phyloP scores from a whole-genome alignment of 2,113 vertebrate genomes.

The Salvelinus namaycush region DNA sequence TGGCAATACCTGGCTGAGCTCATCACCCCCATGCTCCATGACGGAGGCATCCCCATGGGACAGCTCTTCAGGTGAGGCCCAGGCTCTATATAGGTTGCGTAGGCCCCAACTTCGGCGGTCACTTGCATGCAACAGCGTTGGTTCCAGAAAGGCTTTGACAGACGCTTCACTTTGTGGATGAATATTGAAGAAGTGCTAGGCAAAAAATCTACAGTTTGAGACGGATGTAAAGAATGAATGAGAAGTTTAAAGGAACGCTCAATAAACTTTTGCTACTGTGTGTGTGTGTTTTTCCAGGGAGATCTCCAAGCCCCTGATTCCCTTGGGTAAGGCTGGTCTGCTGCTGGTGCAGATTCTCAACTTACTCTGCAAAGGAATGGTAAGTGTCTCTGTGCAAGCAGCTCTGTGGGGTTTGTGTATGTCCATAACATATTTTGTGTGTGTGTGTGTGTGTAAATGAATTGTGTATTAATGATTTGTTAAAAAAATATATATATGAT shows the following conservation, averaged over 20 bases:
- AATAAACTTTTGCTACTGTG: neutral
- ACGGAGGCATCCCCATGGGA: slow-evolving; percentile 90
- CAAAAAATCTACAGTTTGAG: too few relatives aligned
- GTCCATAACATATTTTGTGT: neutral
- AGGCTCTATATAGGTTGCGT: neutral
- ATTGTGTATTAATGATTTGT: neutral
- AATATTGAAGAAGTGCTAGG: neutral
- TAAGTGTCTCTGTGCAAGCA: slow-evolving; percentile 21
- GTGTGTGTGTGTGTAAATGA: neutral
- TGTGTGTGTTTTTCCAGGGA: slow-evolving; percentile 74
- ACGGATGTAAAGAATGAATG: too few relatives aligned
- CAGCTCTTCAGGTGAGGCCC: slow-evolving; percentile 86
- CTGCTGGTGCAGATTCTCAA: slow-evolving; percentile 87
- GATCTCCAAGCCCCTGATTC: slow-evolving; percentile 87
- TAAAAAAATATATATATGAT: too few relatives aligned
- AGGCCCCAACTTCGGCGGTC: too few relatives aligned
- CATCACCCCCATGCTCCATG: slow-evolving; percentile 87
- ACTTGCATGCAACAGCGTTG: neutral
- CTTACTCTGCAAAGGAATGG: slow-evolving; percentile 92
- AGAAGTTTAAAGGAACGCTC: neutral
- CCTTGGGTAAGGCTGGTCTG: slow-evolving; percentile 83
- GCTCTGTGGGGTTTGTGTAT: neutral
- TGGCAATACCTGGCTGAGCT: slow-evolving; percentile 95
- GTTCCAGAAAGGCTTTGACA: neutral
- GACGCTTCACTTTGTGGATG: neutral